Percentiles rank a stretch among this genome's conserved stretches.
phyloP scores from a whole-genome alignment of 2,888 invertebrate species.

The Antheraea yamamai region DNA sequence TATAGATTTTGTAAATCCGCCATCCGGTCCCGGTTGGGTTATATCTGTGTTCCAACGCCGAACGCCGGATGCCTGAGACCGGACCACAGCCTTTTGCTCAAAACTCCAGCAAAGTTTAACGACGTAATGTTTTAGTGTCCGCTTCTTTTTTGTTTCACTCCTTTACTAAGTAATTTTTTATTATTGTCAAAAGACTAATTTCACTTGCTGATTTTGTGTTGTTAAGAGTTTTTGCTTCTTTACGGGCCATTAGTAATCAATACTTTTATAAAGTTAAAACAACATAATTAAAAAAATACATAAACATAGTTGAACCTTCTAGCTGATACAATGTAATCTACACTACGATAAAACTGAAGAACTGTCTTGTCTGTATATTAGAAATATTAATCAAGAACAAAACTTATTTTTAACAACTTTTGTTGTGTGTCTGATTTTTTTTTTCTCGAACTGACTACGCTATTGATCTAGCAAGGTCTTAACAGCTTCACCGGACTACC shows the following conservation, averaged over 20 bases:
- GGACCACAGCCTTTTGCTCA: slow-evolving; percentile 30
- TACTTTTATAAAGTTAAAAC: not conserved
- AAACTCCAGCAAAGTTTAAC: slow-evolving; percentile 43
- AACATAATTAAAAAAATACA: not conserved
- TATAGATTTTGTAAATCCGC: slow-evolving; percentile 23
- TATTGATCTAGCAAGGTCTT: too few relatives aligned
- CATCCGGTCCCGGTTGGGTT: slow-evolving; percentile 42
- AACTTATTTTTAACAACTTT: too few relatives aligned
- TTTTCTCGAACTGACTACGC: too few relatives aligned
- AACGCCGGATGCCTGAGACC: slow-evolving; percentile 41
- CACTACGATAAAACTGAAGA: too few relatives aligned
- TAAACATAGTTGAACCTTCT: too few relatives aligned
- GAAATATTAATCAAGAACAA: too few relatives aligned
- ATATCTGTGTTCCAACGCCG: slow-evolving; percentile 56
- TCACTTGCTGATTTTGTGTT: not conserved
- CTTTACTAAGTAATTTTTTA: not conserved
- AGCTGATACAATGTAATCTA: too few relatives aligned
- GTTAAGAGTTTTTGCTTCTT: not conserved
- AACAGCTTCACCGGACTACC: too few relatives aligned
- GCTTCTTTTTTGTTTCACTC: slow-evolving; percentile 11
- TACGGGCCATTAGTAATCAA: too few relatives aligned
- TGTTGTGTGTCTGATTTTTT: too few relatives aligned
- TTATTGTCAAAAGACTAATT: not conserved
- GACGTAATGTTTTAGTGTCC: slow-evolving; percentile 32
- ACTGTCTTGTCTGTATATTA: too few relatives aligned